phyloP scores from a whole-genome alignment of 1,140 invertebrate species.

The Pissodes strobi region DNA sequence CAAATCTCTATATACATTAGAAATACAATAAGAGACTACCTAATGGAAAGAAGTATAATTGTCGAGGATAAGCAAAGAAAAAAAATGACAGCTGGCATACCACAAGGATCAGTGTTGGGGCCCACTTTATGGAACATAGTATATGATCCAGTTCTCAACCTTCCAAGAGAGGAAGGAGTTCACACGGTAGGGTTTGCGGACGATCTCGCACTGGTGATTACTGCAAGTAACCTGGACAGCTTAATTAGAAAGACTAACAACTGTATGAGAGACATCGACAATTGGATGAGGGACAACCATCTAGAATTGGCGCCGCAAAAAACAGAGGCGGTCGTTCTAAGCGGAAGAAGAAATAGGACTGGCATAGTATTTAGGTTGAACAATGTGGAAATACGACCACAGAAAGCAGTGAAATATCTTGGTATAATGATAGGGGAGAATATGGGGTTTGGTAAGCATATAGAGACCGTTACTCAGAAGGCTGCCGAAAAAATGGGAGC shows the following conservation, averaged over 20 bases:
- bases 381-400: too few species aligned
- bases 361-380: not conserved
- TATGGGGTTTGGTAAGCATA: too few species aligned
- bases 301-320: constrained; percentile 30
- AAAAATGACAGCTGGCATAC: constrained; percentile 49
- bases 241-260: too few species aligned
- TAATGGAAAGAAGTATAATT: constrained; percentile 42
- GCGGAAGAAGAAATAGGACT: constrained; percentile 10
- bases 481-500: too few species aligned
- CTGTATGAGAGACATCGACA: too few species aligned
- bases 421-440: too few species aligned
- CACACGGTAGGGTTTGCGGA: constrained; percentile 21
- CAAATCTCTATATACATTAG: constrained; percentile 40
- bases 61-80: constrained; percentile 36
- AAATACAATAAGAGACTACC: constrained; percentile 49
- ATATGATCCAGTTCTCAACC: constrained; percentile 49
- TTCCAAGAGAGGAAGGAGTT: constrained; percentile 35
- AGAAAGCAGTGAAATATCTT: too few species aligned
- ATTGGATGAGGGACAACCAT: too few species aligned
- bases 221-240: too few species aligned
- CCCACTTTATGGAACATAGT: constrained; percentile 55
- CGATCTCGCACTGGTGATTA: constrained; percentile 21
- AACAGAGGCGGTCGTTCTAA: constrained; percentile 28
- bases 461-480: too few species aligned
- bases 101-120: constrained; percentile 57